Evolutionary conservation across 2,888 invertebrate species (phyloP).

Genomic region (Apodemia mormo): DNA sequence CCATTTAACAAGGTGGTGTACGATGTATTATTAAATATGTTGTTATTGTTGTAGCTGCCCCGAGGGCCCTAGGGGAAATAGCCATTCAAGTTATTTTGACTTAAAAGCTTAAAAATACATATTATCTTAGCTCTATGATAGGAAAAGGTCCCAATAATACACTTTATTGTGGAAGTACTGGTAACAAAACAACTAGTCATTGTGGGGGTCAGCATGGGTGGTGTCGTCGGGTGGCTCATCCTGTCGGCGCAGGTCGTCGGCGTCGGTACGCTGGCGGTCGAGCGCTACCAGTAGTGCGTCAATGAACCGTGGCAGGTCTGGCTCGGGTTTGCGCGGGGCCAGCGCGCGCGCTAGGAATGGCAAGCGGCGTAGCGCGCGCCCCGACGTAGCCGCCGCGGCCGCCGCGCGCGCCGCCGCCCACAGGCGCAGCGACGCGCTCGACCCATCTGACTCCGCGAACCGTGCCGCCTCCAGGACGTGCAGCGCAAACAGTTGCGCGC

Average conservation of each 20-base stretch:
- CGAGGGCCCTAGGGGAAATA: too few species aligned
- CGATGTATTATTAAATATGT: too few species aligned
- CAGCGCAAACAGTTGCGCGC: conserved; percentile 55
- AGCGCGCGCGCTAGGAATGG: conserved; percentile 92
- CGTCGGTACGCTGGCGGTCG: conserved; percentile 49
- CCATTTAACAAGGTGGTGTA: too few species aligned
- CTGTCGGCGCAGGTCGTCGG: conserved; percentile 40
- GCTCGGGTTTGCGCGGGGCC: conserved; percentile 28
- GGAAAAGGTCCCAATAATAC: too few species aligned
- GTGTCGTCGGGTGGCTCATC: conserved; percentile 28
- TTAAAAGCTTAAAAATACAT: too few species aligned
- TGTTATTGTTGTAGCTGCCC: too few species aligned
- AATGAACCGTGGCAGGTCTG: conserved; percentile 44
- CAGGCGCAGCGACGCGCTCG: conserved; percentile 52
- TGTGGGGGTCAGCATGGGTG: background rate
- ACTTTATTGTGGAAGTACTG: too few species aligned
- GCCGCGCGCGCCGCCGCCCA: conserved; percentile 51
- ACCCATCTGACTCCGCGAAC: conserved; percentile 51
- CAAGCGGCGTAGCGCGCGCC: conserved; percentile 91
- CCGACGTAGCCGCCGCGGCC: conserved; percentile 85
- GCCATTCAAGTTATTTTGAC: too few species aligned
- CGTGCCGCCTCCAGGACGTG: conserved; percentile 56
- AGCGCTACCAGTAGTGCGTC: conserved; percentile 51
- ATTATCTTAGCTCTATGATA: too few species aligned
- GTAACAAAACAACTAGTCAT: too few species aligned